Base-by-base conservation (phyloP, 2,888 invertebrate genomes). In the Octonoba sinensis region DNA sequence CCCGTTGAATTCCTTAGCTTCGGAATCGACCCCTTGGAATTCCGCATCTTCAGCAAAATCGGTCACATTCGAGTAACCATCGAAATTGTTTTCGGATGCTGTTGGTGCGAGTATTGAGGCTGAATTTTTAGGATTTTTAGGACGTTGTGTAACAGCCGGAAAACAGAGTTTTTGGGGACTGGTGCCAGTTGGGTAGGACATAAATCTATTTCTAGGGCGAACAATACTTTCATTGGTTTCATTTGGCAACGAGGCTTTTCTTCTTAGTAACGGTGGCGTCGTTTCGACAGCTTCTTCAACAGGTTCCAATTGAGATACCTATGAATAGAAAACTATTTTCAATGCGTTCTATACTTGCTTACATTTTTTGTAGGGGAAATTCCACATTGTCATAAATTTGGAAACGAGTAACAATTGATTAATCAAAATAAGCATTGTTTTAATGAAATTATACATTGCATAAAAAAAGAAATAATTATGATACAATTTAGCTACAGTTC, bases 1-100 rank as follows among this genome's bases (percentile, higher is more conserved):
- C 84, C 93, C 90, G 6, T 93, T 94, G 86, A 94, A 94, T 88
- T 93, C 93, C 1, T 85, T 87, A 22, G 67, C 67, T 57, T 84
- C 84, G 11, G 76, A 57, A 44, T 83, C 79, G n/a, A 83, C 36
- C 8, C 70, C 46, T 46, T 86, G 86, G 18, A 86, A 66, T 36
- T 82, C 83, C 15, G 73, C 51, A 24, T 85, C 84, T 57, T 86
- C 85, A 13, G 49, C 67, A 46, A 69, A 75, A 15, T 66, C 79
- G 22, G 4, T 22, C 18, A 3, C 22, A 57, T 13, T 49, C 2
- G 6, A 36, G 47, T 24, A 57, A 57, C 11, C 22, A 57, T 20
- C n/a, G 20, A 20, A 0, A 2, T 20, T 18, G 18, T 3, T n/a
- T 24, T 13, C 20, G 13, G 57, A 57, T 3, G 54, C 4, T 15